Evolutionary conservation across 2,888 invertebrate species (phyloP).

Genomic region (Drosophila bunnanda): DNA sequence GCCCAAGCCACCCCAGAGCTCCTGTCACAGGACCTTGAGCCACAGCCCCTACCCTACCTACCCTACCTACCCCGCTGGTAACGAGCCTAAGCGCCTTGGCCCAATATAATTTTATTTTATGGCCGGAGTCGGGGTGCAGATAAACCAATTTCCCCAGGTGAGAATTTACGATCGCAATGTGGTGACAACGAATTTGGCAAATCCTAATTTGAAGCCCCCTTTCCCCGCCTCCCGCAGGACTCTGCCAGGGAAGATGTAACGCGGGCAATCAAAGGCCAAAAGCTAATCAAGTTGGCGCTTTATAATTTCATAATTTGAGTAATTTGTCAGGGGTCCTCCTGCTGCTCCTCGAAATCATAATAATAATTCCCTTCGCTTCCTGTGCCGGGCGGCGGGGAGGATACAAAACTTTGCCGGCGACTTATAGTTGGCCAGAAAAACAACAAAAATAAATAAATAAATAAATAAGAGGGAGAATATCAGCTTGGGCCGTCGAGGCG

Average conservation of each 20-base stretch:
- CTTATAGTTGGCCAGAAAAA: slow-evolving; percentile 57
- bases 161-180: slow-evolving; percentile 70
- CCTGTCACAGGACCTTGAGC: neutral
- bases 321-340: slow-evolving; percentile 54
- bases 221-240: neutral
- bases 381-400: neutral
- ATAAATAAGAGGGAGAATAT: neutral
- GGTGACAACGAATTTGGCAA: slow-evolving; percentile 56
- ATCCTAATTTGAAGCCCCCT: slow-evolving; percentile 17
- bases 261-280: slow-evolving; percentile 56
- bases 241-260: neutral
- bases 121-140: slow-evolving; percentile 31
- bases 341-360: slow-evolving; percentile 1
- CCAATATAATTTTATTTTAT: slow-evolving; percentile 73
- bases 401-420: slow-evolving; percentile 27
- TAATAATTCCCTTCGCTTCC: slow-evolving; percentile 15
- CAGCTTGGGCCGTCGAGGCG: slow-evolving; percentile 1
- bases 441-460: neutral
- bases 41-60: neutral
- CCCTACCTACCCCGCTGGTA: neutral
- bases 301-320: slow-evolving; percentile 71
- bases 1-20: neutral
- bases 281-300: slow-evolving; percentile 68
- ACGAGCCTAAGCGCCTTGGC: slow-evolving; percentile 50
- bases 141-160: slow-evolving; percentile 65